Evolutionary conservation across 1,140 invertebrate genomes (phyloP).

Genomic region (Melitaea cinxia): DNA sequence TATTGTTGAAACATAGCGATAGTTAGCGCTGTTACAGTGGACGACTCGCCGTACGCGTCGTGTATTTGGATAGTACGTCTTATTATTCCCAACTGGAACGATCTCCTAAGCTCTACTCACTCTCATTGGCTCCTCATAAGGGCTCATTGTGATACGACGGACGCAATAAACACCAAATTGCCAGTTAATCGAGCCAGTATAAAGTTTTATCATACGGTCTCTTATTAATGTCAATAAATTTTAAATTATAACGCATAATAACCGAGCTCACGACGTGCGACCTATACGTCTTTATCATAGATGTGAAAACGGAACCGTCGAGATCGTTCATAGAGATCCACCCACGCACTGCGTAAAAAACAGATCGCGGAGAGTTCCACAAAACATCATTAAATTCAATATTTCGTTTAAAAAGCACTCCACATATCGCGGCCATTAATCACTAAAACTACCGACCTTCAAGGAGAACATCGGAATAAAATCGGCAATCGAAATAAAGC

Average conservation of each 20-base stretch:
- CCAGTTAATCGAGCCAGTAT: constrained; percentile 42
- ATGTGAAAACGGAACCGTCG: constrained; percentile 25
- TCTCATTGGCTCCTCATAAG: constrained; percentile 52
- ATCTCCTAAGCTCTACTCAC: constrained; percentile 12
- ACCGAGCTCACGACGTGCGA: constrained; percentile 14
- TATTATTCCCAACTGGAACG: constrained; percentile 11
- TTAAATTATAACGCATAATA: constrained; percentile 40
- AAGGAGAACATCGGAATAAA: constrained; percentile 80
- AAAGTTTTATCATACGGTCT: constrained; percentile 46
- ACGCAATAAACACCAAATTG: constrained; percentile 55
- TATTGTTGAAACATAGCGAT: not conserved
- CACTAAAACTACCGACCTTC: constrained; percentile 81
- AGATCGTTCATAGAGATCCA: constrained; percentile 29
- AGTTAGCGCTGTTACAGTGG: not conserved
- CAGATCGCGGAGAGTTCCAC: constrained; percentile 61
- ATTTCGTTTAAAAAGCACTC: constrained; percentile 81
- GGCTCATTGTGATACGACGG: constrained; percentile 46
- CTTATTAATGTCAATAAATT: constrained; percentile 49
- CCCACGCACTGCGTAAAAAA: constrained; percentile 49
- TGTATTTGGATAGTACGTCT: constrained; percentile 5
- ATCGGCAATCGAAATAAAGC: constrained; percentile 81
- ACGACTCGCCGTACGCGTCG: not conserved
- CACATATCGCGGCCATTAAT: constrained; percentile 80
- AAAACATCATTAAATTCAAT: constrained; percentile 81
- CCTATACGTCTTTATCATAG: constrained; percentile 34